Percentiles rank a stretch among this genome's conserved stretches.
Conservation (phyloP, 2,113 vertebrate species). For the Grantiella picta region DNA sequence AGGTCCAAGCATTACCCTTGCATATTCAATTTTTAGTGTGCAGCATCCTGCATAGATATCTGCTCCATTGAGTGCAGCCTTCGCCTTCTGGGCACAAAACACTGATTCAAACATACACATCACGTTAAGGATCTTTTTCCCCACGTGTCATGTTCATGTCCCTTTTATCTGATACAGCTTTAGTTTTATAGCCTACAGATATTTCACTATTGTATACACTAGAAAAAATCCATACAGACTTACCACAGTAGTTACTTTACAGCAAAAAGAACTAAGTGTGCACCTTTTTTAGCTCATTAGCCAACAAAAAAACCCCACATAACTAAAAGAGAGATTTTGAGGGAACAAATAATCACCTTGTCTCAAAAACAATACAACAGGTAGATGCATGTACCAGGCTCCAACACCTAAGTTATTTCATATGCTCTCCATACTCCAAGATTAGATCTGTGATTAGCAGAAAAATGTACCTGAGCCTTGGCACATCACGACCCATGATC, state of each 20-base stretch:
- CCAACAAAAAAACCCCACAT: background rate
- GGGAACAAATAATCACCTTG: background rate
- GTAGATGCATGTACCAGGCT: background rate
- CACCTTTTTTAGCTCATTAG: background rate
- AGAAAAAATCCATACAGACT: background rate
- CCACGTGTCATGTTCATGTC: background rate
- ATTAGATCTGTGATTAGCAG: background rate
- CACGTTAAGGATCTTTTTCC: conserved; percentile 79
- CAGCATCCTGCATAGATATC: conserved; percentile 97
- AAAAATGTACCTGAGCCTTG: background rate
- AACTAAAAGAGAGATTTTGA: background rate
- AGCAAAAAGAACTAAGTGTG: background rate
- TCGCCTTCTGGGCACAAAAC: conserved; percentile 91
- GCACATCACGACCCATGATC: background rate
- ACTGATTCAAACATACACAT: conserved; percentile 84
- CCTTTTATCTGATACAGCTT: background rate
- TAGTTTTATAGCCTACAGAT: background rate
- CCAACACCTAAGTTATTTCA: background rate
- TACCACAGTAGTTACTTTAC: background rate
- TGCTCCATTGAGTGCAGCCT: conserved; percentile 91
- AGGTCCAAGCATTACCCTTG: conserved; percentile 85
- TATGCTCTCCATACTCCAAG: background rate
- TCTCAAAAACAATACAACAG: background rate
- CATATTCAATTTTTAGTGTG: conserved; percentile 95
- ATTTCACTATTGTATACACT: background rate